Base-by-base conservation (phyloP, 2,888 invertebrate genomes). In the Euproctis similis region DNA sequence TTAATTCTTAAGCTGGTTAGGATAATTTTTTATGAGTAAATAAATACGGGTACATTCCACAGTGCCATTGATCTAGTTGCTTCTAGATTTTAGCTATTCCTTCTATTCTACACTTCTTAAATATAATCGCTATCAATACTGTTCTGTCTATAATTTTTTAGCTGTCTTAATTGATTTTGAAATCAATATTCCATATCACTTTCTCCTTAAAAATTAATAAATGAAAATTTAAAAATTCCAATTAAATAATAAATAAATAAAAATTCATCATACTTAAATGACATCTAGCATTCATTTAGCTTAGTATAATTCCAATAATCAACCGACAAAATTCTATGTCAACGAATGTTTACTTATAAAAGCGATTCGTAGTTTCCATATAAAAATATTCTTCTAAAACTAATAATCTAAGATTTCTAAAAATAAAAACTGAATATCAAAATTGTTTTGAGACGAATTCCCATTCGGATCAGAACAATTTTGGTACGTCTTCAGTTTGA, bases 21-120 rank as follows among this genome's bases (percentile, higher is more conserved):
- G 71, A 63, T 80, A 82, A 59, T 76, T 82, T 81, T 82, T 77
- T 81, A 77, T n/a, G n/a, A n/a, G n/a, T n/a, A n/a, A n/a, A n/a
- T 78, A 55, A 71, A 72, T 61, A 71, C 60, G 65, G 78, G 80
- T 81, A 81, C 82, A 75, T 77, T 81, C 78, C 76, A 69, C 77
- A 65, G 84, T 80, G 80, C 82, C 81, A 71, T 75, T 71, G 40
- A 72, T 66, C 66, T 78, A 67, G 72, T 67, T 61, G 78, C 78
- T 80, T 81, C 59, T 69, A 69, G 68, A 58, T 66, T 48, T 62
- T 74, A 74, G 71, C 58, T 68, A 40, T 66, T 64, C 2, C 8
- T 68, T 68, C 71, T 73, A 61, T 59, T 62, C 58, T 70, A 63
- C 64, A 53, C 42, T 58, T 59, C 62, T 44, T 42, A 47, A 47